These are phyloP conservation scores for Adrianichthys oophorus DNA, from an alignment of 2,797 vertebrate genomes.

Conservation along the genomic window DNA sequence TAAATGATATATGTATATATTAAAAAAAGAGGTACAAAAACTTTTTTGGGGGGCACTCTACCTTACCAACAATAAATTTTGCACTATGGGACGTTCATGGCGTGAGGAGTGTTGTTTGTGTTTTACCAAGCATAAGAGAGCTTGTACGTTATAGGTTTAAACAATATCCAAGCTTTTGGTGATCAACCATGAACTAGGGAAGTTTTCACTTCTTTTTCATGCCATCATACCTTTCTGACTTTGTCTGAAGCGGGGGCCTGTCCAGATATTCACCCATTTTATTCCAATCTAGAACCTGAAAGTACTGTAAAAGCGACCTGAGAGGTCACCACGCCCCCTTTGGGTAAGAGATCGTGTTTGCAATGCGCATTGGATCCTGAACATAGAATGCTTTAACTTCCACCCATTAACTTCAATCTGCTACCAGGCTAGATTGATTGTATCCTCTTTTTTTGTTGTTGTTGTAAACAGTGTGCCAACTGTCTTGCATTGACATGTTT, in stretches of 20 bases:
- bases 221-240: slow-evolving; percentile 76
- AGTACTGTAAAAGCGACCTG: slow-evolving; percentile 66
- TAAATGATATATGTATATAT: slow-evolving; percentile 85
- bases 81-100: slow-evolving; percentile 86
- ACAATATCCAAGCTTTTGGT: slow-evolving; percentile 76
- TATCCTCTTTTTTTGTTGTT: slow-evolving; percentile 54
- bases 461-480: slow-evolving; percentile 56
- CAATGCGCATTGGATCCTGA: slow-evolving; percentile 67
- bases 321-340: slow-evolving; percentile 63
- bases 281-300: slow-evolving; percentile 65
- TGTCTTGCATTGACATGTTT: slow-evolving; percentile 63
- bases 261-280: slow-evolving; percentile 67
- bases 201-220: slow-evolving; percentile 71
- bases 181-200: slow-evolving; percentile 71
- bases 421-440: slow-evolving; percentile 62
- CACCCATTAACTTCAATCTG: slow-evolving; percentile 65
- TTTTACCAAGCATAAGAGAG: slow-evolving; percentile 81
- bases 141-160: slow-evolving; percentile 78
- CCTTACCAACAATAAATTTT: slow-evolving; percentile 90
- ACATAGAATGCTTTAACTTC: slow-evolving; percentile 77
- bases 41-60: slow-evolving; percentile 80
- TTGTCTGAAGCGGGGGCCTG: slow-evolving; percentile 80
- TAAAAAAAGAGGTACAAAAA: slow-evolving; percentile 77
- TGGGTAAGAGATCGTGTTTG: slow-evolving; percentile 62
- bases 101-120: slow-evolving; percentile 79